phyloP scores from a whole-genome alignment of 1,140 invertebrate species.

The Andricus grossulariae region DNA sequence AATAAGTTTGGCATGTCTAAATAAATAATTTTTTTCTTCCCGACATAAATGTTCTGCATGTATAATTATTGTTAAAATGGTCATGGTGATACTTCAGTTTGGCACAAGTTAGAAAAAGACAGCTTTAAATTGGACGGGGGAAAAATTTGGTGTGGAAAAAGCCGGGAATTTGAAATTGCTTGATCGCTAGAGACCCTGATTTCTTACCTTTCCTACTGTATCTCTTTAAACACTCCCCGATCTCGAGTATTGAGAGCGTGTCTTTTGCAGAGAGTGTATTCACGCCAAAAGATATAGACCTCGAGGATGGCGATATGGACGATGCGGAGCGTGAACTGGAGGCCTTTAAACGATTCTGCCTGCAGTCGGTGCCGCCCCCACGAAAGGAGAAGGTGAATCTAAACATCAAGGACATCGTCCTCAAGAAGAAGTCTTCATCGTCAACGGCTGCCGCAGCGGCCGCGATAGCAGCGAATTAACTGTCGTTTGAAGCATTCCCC shows the following conservation, averaged over 20 bases:
- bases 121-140: too few species aligned
- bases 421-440: conserved; percentile 79
- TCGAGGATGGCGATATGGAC: conserved; percentile 85
- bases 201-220: conserved; percentile 7
- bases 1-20: too few species aligned
- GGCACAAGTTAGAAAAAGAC: too few species aligned
- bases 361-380: conserved; percentile 82
- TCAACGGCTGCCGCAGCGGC: conserved; percentile 57
- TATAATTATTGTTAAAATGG: too few species aligned
- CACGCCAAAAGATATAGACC: conserved; percentile 84
- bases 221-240: conserved; percentile 19
- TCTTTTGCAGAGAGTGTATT: conserved; percentile 85
- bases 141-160: too few species aligned
- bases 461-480: conserved; percentile 63
- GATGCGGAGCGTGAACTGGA: conserved; percentile 85
- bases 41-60: too few species aligned
- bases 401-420: conserved; percentile 84
- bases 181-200: not conserved
- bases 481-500: not conserved
- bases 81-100: too few species aligned
- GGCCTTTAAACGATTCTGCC: conserved; percentile 87
- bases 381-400: conserved; percentile 84
- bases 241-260: conserved; percentile 65
- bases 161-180: too few species aligned
- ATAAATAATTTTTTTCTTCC: too few species aligned